Evolutionary conservation across 2,113 vertebrate species (phyloP).

Genomic region (Mirza zaza): DNA sequence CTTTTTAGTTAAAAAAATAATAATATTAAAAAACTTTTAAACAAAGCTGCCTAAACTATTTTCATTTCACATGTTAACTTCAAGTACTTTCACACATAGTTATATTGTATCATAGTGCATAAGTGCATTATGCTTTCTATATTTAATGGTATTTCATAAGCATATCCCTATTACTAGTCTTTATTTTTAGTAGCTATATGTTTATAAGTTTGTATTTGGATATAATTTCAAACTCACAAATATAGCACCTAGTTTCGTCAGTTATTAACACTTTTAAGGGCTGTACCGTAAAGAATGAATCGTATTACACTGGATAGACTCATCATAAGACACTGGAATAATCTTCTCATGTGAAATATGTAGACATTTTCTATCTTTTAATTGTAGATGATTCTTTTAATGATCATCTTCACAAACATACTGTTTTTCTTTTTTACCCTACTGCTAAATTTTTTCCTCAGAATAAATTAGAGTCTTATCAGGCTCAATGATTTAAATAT

Average conservation of each 20-base stretch:
- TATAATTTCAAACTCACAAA: slow-evolving; percentile 17
- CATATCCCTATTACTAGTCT: background rate
- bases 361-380: background rate
- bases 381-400: background rate
- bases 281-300: background rate
- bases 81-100: background rate
- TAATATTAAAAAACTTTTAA: background rate
- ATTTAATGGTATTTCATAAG: slow-evolving; percentile 16
- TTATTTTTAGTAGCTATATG: slow-evolving; percentile 4
- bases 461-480: background rate
- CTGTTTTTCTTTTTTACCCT: background rate
- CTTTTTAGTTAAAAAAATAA: background rate
- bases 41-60: background rate
- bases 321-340: slow-evolving; percentile 11
- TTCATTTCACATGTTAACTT: slow-evolving; percentile 23
- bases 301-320: background rate
- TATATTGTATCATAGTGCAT: background rate
- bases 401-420: background rate
- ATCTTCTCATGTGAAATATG: background rate
- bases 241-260: background rate
- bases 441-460: background rate
- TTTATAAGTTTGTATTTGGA: slow-evolving; percentile 31
- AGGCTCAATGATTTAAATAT: background rate
- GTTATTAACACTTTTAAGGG: background rate
- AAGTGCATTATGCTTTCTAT: background rate